phyloP scores from a whole-genome alignment of 2,797 vertebrate species.

The Ispidina lecontei region DNA sequence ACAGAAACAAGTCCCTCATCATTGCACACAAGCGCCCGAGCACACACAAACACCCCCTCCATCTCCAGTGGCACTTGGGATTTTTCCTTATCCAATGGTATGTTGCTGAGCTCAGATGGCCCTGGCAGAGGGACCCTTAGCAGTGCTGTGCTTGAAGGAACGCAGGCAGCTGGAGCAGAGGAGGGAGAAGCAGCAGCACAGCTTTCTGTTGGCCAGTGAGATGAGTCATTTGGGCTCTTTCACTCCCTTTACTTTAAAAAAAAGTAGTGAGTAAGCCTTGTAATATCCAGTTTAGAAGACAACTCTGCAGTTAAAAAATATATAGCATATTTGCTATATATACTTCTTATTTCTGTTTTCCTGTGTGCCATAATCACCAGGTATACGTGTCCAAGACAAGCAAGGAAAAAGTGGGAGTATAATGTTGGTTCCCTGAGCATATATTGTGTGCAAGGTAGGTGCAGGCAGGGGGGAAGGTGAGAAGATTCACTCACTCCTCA shows the following conservation, averaged over 20 bases:
- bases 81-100: background rate
- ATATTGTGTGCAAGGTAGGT: background rate
- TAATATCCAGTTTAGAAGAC: conserved; percentile 43
- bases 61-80: background rate
- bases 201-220: background rate
- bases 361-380: background rate
- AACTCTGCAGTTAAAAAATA: background rate
- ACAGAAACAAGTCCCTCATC: fast-evolving
- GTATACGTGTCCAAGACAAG: background rate
- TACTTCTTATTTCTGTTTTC: background rate
- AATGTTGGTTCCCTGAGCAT: background rate
- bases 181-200: background rate
- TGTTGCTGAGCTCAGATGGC: background rate
- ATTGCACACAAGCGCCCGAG: fast-evolving
- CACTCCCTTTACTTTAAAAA: conserved; percentile 45
- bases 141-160: background rate
- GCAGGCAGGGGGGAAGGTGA: too few relatives aligned
- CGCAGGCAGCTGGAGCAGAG: background rate
- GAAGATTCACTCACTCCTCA: background rate
- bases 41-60: background rate
- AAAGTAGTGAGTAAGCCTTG: conserved; percentile 31
- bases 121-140: background rate
- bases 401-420: background rate
- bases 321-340: background rate
- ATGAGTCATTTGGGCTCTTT: conserved; percentile 28